phyloP scores from a whole-genome alignment of 2,113 vertebrate species.

The Genyomyrus donnyi region DNA sequence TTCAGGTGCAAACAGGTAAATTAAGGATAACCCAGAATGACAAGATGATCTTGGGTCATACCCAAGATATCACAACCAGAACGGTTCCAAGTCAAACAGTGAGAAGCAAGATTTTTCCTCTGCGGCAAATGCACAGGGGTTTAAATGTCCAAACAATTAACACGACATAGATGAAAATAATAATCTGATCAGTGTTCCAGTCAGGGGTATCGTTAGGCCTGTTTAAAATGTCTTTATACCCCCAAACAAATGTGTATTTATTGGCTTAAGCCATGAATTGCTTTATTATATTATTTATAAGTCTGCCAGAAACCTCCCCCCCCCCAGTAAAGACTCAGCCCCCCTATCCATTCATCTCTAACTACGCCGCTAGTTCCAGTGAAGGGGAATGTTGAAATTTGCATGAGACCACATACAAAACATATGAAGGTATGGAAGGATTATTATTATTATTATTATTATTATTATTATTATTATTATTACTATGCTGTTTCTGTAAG shows the following conservation, averaged over 20 bases:
- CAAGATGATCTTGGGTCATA: neutral
- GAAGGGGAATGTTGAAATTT: neutral
- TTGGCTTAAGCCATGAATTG: too few species aligned
- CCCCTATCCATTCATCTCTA: too few species aligned
- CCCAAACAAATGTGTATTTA: too few species aligned
- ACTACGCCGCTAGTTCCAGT: too few species aligned
- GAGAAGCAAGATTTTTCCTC: neutral
- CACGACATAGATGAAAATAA: neutral
- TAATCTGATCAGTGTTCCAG: neutral
- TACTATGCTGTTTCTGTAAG: neutral
- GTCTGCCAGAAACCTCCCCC: too few species aligned
- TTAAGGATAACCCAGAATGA: neutral
- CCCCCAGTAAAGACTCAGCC: too few species aligned
- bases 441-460: too few species aligned
- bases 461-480: neutral
- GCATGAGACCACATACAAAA: neutral
- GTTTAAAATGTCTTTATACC: too few species aligned
- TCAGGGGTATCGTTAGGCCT: too few species aligned
- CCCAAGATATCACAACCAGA: neutral
- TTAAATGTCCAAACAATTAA: neutral
- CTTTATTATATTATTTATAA: too few species aligned
- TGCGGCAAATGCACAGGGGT: neutral
- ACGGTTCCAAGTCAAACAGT: neutral
- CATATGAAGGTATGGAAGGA: too few species aligned
- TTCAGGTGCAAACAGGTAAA: neutral